Percentiles rank a stretch among this genome's conserved stretches.
These are phyloP conservation scores for Ictalurus punctatus DNA, from an alignment of 2,113 vertebrate species.

Conservation along the genomic window DNA sequence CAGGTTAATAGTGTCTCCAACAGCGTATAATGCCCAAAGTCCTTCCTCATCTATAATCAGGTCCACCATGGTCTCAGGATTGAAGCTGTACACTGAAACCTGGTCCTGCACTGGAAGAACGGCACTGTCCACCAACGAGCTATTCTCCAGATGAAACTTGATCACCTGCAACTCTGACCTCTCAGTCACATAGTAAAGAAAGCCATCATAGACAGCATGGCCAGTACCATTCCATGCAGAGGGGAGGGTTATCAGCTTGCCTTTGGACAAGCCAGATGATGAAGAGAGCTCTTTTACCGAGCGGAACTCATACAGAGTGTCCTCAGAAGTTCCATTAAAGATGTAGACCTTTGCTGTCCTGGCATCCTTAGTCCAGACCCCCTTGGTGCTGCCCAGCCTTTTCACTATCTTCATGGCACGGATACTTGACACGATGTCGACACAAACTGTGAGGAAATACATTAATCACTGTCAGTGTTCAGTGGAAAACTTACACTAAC, in stretches of 20 bases:
- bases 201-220: conserved; percentile 81
- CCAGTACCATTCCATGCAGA: conserved; percentile 85
- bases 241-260: conserved; percentile 79
- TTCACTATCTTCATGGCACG: conserved; percentile 95
- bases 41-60: conserved; percentile 86
- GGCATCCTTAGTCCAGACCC: conserved; percentile 91
- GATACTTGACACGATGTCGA: conserved; percentile 85
- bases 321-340: conserved; percentile 83
- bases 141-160: conserved; percentile 84
- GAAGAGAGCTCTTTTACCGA: conserved; percentile 83
- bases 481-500: not conserved
- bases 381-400: conserved; percentile 80
- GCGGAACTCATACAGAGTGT: conserved; percentile 81
- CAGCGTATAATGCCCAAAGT: conserved; percentile 89
- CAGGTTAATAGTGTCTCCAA: conserved; percentile 84
- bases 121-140: conserved; percentile 80
- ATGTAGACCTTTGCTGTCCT: conserved; percentile 85
- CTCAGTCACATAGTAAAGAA: conserved; percentile 83
- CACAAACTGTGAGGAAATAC: conserved; percentile 77
- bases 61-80: conserved; percentile 84
- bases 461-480: not conserved
- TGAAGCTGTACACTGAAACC: conserved; percentile 82
- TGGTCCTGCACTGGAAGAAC: conserved; percentile 84
- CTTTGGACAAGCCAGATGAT: conserved; percentile 73
- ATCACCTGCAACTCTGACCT: conserved; percentile 81